A percentile compares a stretch with the other conserved stretches of the same genome.
Conservation (phyloP, 2,113 vertebrate genomes). For the Proterorhinus semilunaris region DNA sequence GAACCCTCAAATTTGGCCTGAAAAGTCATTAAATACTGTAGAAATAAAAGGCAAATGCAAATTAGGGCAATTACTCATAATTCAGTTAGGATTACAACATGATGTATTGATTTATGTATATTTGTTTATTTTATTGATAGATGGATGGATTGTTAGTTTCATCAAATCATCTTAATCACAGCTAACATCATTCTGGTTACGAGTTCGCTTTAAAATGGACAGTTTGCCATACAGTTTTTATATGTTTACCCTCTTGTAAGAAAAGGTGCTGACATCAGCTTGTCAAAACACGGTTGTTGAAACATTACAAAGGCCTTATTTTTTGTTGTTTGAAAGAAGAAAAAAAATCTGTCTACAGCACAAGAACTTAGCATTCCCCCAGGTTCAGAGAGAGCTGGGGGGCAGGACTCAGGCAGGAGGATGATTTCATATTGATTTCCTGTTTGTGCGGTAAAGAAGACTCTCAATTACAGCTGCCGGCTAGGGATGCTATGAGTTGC, state of each 20-base stretch:
- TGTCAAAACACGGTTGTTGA: constrained; percentile 58
- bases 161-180: background rate
- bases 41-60: too few relatives aligned
- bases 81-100: too few relatives aligned
- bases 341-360: constrained; percentile 22
- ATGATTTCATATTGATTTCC: constrained; percentile 75
- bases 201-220: constrained; percentile 1
- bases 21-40: background rate
- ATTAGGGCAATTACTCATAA: too few relatives aligned
- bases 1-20: background rate
- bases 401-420: constrained; percentile 52
- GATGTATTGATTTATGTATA: too few relatives aligned
- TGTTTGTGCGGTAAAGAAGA: constrained; percentile 51
- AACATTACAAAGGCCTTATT: constrained; percentile 50
- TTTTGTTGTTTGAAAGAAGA: constrained; percentile 34
- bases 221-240: constrained; percentile 2
- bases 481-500: constrained; percentile 31
- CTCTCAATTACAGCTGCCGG: constrained; percentile 60
- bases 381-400: constrained; percentile 4
- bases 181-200: background rate
- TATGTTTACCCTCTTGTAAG: background rate
- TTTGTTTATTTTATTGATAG: too few relatives aligned
- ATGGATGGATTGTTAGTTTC: background rate
- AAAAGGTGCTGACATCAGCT: constrained; percentile 4
- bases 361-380: constrained; percentile 25